Evolutionary conservation across 2,888 invertebrate genomes (phyloP), one percentile per base, ranked within the genome.

Genomic region (Aproaerema taeniolella): DNA sequence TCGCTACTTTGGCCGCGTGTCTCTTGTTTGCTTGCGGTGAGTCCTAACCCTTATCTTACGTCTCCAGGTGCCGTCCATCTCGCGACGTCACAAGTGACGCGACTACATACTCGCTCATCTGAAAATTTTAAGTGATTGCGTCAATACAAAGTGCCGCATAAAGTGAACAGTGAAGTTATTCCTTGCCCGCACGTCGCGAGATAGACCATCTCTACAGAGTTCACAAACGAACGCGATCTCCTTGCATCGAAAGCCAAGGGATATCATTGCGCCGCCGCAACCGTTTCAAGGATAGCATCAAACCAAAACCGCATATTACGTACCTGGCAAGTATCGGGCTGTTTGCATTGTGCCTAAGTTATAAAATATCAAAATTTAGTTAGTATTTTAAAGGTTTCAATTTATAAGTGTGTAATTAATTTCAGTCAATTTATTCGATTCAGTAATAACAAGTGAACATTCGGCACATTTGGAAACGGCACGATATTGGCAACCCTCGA

Each of bases 1-100:
- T 87, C 83, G 76, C 85, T 81, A 74, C 83, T 78, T 75, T 87
- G 77, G 82, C 81, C 83, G 85, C 82, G 82, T 87, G 86, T 72
- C 83, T 86, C 76, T 80, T 86, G 59, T 74, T 83, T 75, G 81
- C 78, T 75, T 79, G 79, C 87, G 87, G 87, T 88, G 85, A 88
- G 87, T 88, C 81, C 78, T 80, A 82, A 78, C 79, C 74, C 78
- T 83, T 81, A 76, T 80, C 75, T 78, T 77, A 72, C 76, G 68
- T 65, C 73, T 76, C 70, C 73, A 75, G 75, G 71, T 67, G 63
- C 66, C 68, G 60, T 74, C 73, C 69, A 82, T 79, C 76, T 81
- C 73, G 80, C 71, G 81, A 80, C 80, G 76, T 80, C 82, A 81
- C 71, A 63, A 70, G 72, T 64, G 71, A 65, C 59, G 57, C 61